Percentiles rank a stretch among this genome's conserved stretches.
Conservation (phyloP, 2,888 invertebrate species). For the Caenorhabditis macrosperma region DNA sequence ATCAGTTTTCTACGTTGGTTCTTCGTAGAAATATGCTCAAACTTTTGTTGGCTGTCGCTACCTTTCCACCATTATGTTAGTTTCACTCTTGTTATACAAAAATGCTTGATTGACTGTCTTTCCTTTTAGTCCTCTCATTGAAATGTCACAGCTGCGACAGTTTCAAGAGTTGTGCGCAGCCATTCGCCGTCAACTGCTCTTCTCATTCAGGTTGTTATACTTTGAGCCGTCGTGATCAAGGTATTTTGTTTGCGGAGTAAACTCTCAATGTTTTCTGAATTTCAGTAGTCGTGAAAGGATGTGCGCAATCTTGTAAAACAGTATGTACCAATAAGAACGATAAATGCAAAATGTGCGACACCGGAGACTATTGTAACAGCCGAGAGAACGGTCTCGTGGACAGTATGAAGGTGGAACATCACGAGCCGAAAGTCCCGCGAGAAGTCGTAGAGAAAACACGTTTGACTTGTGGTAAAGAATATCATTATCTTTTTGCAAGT, state of each 20-base stretch:
- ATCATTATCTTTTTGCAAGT: too few relatives aligned
- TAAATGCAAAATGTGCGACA: constrained; percentile 17
- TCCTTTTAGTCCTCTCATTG: constrained; percentile 3
- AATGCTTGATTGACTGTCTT: too few relatives aligned
- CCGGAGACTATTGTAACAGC: constrained; percentile 23
- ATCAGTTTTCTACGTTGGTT: too few relatives aligned
- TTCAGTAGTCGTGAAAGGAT: constrained; percentile 40
- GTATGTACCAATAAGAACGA: not conserved
- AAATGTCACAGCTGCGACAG: constrained; percentile 23
- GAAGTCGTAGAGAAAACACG: too few relatives aligned
- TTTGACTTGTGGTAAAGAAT: too few relatives aligned
- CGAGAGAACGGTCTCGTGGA: not conserved
- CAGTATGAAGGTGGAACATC: too few relatives aligned
- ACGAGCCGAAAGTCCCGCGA: too few relatives aligned
- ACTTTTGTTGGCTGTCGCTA: too few relatives aligned
- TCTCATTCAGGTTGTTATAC: constrained; percentile 25
- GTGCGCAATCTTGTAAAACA: constrained; percentile 32
- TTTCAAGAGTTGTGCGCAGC: not conserved
- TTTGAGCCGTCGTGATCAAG: not conserved
- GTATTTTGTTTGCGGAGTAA: too few relatives aligned
- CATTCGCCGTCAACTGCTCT: constrained; percentile 6
- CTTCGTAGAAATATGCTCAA: too few relatives aligned
- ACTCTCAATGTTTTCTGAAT: not conserved
- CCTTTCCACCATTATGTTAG: too few relatives aligned
- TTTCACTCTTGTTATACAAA: too few relatives aligned